Conservation (phyloP, 2,888 invertebrate species). For the Phyllotreta striolata region DNA sequence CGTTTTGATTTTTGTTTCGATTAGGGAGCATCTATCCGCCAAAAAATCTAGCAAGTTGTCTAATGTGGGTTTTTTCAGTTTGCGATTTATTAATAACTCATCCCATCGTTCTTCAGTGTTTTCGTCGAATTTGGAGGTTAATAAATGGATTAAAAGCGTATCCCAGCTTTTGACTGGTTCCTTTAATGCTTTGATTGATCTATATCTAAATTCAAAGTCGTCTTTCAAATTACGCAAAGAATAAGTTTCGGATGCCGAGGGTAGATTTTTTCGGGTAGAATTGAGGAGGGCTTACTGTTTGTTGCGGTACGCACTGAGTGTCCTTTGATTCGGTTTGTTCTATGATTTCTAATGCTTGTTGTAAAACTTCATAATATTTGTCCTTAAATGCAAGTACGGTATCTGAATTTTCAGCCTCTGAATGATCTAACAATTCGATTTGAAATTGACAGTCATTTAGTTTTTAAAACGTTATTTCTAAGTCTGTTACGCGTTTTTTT, state of each 20-base stretch:
- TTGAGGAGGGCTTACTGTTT: background rate
- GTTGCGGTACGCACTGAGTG: background rate
- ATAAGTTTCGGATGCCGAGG: slow-evolving; percentile 1
- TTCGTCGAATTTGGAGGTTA: background rate
- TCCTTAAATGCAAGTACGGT: too few species aligned
- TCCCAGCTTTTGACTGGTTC: slow-evolving; percentile 12
- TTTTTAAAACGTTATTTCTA: background rate
- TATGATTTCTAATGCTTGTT: background rate
- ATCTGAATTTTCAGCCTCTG: background rate
- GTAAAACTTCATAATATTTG: background rate
- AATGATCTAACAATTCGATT: background rate
- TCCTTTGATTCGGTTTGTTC: background rate
- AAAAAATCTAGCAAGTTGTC: slow-evolving; percentile 4
- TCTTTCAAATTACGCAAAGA: slow-evolving; percentile 1
- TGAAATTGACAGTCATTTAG: background rate
- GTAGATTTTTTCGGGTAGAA: too few species aligned
- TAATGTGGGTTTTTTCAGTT: slow-evolving; percentile 1
- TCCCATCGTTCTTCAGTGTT: too few species aligned
- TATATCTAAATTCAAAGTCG: slow-evolving; percentile 6
- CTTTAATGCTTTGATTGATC: slow-evolving; percentile 6
- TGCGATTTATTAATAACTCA: background rate
- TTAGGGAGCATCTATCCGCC: slow-evolving; percentile 4
- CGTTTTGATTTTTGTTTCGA: slow-evolving; percentile 8
- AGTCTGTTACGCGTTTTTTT: background rate
- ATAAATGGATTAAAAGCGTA: slow-evolving; percentile 2